These are phyloP conservation scores for Alectoris magna DNA, from an alignment of 2,797 vertebrate genomes.

Conservation along the genomic window DNA sequence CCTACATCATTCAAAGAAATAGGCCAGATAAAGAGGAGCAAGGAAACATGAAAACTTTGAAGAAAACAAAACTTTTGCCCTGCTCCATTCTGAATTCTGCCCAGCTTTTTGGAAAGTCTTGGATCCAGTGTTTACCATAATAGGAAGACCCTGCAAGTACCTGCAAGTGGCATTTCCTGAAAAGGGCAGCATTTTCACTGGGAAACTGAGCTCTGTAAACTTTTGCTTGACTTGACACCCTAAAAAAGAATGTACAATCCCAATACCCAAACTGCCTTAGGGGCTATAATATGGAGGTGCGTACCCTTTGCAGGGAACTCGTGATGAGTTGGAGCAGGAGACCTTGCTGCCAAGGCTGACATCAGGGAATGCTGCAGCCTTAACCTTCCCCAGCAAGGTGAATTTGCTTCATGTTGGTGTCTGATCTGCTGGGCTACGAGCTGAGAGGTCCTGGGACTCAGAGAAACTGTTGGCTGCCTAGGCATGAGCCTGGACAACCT, in stretches of 20 bases:
- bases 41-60: background rate
- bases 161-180: background rate
- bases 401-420: background rate
- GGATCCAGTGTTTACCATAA: background rate
- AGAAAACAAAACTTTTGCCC: background rate
- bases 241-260: background rate
- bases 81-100: background rate
- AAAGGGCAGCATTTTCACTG: background rate
- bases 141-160: background rate
- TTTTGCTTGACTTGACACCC: rapidly evolving
- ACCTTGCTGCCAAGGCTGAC: background rate
- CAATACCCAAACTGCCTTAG: background rate
- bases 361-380: background rate
- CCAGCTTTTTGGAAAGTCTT: background rate
- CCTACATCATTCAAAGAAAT: background rate
- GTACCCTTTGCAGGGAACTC: background rate
- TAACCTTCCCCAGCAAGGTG: background rate
- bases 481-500: background rate
- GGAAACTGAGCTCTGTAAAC: background rate
- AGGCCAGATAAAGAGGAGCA: background rate
- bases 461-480: background rate
- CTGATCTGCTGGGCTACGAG: background rate
- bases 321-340: background rate
- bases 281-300: background rate
- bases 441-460: background rate